Evolutionary conservation across 1,140 invertebrate genomes (phyloP), one percentile per base, ranked within the genome.

Genomic region (Calephelis virginiensis): DNA sequence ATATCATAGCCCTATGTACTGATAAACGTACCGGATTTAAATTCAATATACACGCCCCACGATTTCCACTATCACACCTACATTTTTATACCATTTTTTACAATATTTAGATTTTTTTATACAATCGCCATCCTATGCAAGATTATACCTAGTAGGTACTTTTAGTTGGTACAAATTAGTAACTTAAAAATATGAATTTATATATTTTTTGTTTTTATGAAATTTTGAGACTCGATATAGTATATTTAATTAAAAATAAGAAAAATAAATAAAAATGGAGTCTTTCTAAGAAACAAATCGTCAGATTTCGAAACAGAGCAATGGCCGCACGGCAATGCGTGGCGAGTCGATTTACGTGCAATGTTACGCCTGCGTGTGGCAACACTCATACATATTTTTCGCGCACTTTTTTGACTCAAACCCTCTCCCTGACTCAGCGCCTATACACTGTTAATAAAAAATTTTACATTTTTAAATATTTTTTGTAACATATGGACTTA

Each of bases 371-470:
- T 69, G 82, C 86, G 82, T 80, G 69, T 89, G 86, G 86, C 82
- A 89, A 86, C 85, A 85, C 81, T 81, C 65, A 49, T 70, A 81
- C 68, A 67, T 72, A 85, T 71, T 79, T 84, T 78, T 76, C 73
- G 76, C 76, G 72, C 69, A 78, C 66, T 84, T 87, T 86, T 83
- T 78, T 67, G 37, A 65, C 69, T 71, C 68, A 75, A 80, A 77
- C 76, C 81, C 77, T 69, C 77, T 77, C 78, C 78, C 78, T 72
- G 78, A 82, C 81, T 89, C 82, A 85, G 87, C 87, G 87, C 87
- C 86, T 89, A 89, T 83, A 71, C 59, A 81, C 66, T 71, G 77
- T 86, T 73, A 72, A 68, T 68, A 86, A 90, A 90, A 90, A 88
- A 83, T 75, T 80, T 67, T 64, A 87, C 81, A 75, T 74, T 83